phyloP scores from a whole-genome alignment of 2,113 vertebrate species.

The Procavia capensis region DNA sequence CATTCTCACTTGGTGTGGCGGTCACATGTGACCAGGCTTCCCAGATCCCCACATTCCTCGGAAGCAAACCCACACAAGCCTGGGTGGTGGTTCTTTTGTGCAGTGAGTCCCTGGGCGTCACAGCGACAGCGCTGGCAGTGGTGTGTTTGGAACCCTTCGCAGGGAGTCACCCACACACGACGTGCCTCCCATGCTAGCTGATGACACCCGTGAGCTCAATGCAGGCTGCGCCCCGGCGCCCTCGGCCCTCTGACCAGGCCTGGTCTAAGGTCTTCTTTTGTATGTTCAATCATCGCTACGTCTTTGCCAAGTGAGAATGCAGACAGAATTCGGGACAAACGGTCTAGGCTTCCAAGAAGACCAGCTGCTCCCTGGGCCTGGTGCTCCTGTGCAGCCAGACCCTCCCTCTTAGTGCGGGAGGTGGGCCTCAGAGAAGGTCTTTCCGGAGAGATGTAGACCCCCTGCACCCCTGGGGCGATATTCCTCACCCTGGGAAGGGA shows the following conservation, averaged over 20 bases:
- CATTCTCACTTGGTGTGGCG: background rate
- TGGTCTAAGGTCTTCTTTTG: background rate
- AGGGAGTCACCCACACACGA: rapidly evolving
- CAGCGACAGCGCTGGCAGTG: rapidly evolving
- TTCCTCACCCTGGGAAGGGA: background rate
- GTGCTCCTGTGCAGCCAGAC: background rate
- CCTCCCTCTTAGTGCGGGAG: rapidly evolving
- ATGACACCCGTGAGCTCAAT: too few relatives aligned
- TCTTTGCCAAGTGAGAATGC: background rate
- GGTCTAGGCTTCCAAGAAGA: background rate
- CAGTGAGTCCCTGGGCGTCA: rapidly evolving
- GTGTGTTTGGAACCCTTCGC: background rate
- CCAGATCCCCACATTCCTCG: rapidly evolving
- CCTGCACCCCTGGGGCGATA: rapidly evolving
- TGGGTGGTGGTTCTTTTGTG: rapidly evolving
- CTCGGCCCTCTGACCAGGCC: background rate
- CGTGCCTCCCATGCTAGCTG: background rate
- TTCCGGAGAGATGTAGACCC: rapidly evolving
- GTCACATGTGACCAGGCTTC: background rate
- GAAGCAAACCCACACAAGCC: rapidly evolving
- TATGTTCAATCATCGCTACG: background rate
- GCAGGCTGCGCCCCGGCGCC: background rate
- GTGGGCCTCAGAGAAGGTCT: background rate
- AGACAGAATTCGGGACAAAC: background rate
- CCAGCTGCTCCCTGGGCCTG: rapidly evolving